Base-by-base conservation (phyloP, 2,113 vertebrate species). In the Todiramphus chloris region DNA sequence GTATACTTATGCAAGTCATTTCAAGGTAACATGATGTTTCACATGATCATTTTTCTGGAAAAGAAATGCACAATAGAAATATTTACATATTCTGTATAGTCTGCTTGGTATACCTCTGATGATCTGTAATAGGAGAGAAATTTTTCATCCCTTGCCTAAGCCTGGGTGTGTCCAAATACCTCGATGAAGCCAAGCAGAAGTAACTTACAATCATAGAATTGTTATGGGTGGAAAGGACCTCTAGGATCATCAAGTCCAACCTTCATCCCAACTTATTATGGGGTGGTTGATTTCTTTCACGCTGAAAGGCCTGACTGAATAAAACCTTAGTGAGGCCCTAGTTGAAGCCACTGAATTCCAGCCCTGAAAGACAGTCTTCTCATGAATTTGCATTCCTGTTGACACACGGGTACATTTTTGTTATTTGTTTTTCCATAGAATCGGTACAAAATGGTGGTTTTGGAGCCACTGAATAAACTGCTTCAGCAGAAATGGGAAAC, bases 401-500 rank as follows among this genome's bases (percentile, higher is more conserved):
- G 73, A 58, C 27, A 10, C 17, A 4, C 8, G 24, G 64, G 30
- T 56, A 27, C 25, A 5, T 35, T 78, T 85, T n/a, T 64, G 14
- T 13, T 73, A 37, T 25, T 46, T 55, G 2, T 83, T 77, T 63
- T 37, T 33, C 56, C 44, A 25, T 88, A 99, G 99, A 98, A 99
- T 81, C 99, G 99, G 33, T 99, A 99, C 44, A 98, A 99, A 87
- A 99, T 99, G 99, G 98, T 99, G 24, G 95, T 99, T 78, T 96
- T 98, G 68, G 99, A 99, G 92, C 99, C 99, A 0, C 97, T 99
- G 85, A 98, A 98, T 95, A 98, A 97, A 60, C 96, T 99, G 62
- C 98, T 99, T 30, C 98, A 99, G 73, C 98, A 98, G 5, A 99
- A 99, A 95, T 99, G 99, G 99, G 97, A 98, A 53, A 97, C 60